Conservation (phyloP, 2,888 invertebrate genomes). For the Epinotia nisella region DNA sequence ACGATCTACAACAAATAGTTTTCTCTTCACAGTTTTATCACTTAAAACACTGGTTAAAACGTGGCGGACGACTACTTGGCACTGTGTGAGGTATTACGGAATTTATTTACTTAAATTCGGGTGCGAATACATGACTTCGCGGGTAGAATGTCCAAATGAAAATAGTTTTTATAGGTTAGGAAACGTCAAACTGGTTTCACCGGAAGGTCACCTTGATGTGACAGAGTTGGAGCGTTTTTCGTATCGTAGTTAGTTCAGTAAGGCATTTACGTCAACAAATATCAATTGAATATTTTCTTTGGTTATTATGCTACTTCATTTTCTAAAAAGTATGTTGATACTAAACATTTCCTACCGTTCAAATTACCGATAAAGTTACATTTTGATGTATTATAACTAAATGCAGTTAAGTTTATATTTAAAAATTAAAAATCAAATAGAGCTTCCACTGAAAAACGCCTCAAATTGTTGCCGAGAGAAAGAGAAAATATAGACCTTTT, state of each 20-base stretch:
- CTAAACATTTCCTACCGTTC: not conserved
- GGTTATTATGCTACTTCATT: not conserved
- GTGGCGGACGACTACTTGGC: slow-evolving; percentile 56
- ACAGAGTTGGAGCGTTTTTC: slow-evolving; percentile 52
- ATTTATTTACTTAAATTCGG: slow-evolving; percentile 63
- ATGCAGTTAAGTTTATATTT: not conserved
- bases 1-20: slow-evolving; percentile 43
- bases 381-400: not conserved
- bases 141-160: slow-evolving; percentile 77
- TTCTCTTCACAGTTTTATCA: slow-evolving; percentile 62
- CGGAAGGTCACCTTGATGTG: slow-evolving; percentile 81
- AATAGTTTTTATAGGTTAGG: slow-evolving; percentile 70
- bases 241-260: too few species aligned
- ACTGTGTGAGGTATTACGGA: slow-evolving; percentile 56
- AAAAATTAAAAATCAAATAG: not conserved
- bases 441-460: not conserved
- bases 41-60: slow-evolving; percentile 66
- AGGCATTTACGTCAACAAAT: not conserved
- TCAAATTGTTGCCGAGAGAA: not conserved
- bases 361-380: not conserved
- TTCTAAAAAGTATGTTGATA: not conserved
- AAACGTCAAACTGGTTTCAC: slow-evolving; percentile 71
- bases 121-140: slow-evolving; percentile 70
- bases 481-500: not conserved
- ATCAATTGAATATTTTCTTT: not conserved